Conservation (phyloP, 2,888 invertebrate genomes). For the Xanthostigma xanthostigma region DNA sequence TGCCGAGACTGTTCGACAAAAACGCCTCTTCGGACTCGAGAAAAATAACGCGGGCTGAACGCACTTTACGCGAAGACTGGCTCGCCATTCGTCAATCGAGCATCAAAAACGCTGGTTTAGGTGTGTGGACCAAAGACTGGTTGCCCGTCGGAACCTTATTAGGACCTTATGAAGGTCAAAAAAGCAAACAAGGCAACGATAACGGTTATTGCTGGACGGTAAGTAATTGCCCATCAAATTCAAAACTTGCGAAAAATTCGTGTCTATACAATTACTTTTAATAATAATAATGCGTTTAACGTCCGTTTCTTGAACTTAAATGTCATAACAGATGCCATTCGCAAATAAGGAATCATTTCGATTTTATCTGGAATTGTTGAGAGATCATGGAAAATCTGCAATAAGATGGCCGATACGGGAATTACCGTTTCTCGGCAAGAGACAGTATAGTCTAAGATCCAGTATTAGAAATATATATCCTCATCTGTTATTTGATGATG, state of each 20-base stretch:
- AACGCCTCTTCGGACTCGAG: not conserved
- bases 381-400: no score
- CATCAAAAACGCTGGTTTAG: constrained; percentile 9
- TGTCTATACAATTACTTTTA: no score
- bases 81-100: constrained; percentile 13
- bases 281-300: no score
- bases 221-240: not conserved
- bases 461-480: no score
- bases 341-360: no score
- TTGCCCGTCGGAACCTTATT: constrained; percentile 14
- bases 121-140: constrained; percentile 12
- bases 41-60: constrained; percentile 10
- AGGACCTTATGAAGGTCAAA: constrained; percentile 17
- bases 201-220: constrained; percentile 4
- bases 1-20: not conserved
- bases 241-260: not conserved
- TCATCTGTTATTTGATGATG: no score
- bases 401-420: no score
- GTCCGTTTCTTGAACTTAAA: no score
- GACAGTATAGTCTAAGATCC: no score
- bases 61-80: constrained; percentile 13
- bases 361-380: no score
- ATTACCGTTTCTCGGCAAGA: no score
- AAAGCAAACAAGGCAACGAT: not conserved
- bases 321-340: no score